Percentiles rank a stretch among this genome's conserved stretches.
These are phyloP conservation scores for Druon quercuslanigerum DNA, from an alignment of 1,140 invertebrate species.

Conservation along the genomic window DNA sequence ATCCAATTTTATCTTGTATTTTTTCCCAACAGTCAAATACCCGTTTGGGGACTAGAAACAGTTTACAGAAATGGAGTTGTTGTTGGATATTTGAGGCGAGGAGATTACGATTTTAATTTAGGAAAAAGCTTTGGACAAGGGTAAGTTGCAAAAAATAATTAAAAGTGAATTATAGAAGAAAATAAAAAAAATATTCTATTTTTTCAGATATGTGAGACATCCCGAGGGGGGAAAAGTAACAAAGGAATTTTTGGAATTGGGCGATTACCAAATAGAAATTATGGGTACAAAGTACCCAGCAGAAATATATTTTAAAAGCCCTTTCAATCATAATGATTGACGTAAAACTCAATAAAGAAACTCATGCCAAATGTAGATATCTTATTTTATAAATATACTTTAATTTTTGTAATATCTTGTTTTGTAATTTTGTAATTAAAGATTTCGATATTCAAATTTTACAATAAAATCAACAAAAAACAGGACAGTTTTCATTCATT, in stretches of 20 bases:
- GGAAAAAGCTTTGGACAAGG: conserved; percentile 83
- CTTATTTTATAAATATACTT: neutral
- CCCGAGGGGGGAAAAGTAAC: conserved; percentile 78
- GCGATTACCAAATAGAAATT: conserved; percentile 87
- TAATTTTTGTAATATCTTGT: conserved; percentile 18
- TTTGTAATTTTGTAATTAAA: conserved; percentile 27
- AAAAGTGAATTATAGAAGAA: conserved; percentile 1
- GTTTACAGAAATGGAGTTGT: conserved; percentile 86
- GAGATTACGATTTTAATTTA: conserved; percentile 86
- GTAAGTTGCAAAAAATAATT: conserved; percentile 68
- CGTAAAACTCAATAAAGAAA: conserved; percentile 56
- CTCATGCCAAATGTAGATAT: conserved; percentile 3
- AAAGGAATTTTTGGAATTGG: conserved; percentile 81
- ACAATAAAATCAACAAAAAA: neutral
- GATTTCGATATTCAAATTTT: neutral
- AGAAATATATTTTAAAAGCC: conserved; percentile 82
- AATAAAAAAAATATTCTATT: conserved; percentile 34
- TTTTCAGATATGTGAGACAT: conserved; percentile 76
- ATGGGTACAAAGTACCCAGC: conserved; percentile 85
- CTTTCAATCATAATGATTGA: conserved; percentile 85
- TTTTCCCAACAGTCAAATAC: conserved; percentile 75
- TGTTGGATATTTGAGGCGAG: conserved; percentile 87
- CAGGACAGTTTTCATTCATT: neutral
- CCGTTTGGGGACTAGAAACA: conserved; percentile 89
- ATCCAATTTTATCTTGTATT: conserved; percentile 37